Percentiles rank a stretch among this genome's conserved stretches.
phyloP scores from a whole-genome alignment of 2,797 vertebrate species.

The Macroramphosus scolopax region DNA sequence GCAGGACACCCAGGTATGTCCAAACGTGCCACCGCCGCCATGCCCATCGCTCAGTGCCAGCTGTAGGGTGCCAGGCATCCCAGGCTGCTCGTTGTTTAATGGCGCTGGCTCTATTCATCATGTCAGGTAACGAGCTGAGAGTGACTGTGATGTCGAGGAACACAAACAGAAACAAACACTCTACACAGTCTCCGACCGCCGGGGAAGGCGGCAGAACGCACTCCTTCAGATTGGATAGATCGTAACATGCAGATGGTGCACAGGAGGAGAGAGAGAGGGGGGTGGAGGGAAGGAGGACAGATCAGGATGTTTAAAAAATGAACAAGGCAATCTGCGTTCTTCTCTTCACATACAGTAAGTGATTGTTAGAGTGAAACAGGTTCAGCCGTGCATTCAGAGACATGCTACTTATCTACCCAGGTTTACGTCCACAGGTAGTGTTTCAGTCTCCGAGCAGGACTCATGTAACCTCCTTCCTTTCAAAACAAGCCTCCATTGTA shows the following conservation, averaged over 20 bases:
- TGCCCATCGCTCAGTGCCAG: conserved; percentile 70
- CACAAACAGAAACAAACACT: conserved; percentile 30
- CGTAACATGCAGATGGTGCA: conserved; percentile 71
- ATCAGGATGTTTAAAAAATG: conserved; percentile 13
- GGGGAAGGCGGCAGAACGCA: conserved; percentile 39
- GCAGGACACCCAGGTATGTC: conserved; percentile 57
- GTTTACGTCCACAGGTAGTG: conserved; percentile 34
- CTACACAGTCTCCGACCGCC: conserved; percentile 18
- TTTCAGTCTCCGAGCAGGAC: conserved; percentile 21
- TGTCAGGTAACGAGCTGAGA: conserved; percentile 80
- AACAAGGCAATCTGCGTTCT: too few species aligned
- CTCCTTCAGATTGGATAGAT: conserved; percentile 59
- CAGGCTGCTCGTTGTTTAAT: conserved; percentile 73
- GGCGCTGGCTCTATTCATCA: conserved; percentile 71
- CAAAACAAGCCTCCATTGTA: too few species aligned
- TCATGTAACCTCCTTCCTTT: conserved; percentile 15
- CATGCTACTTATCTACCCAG: conserved; percentile 16
- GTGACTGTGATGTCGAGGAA: conserved; percentile 59
- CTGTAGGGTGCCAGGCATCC: conserved; percentile 67
- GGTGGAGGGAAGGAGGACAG: conserved; percentile 29
- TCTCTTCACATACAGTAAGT: background rate
- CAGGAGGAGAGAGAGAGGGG: conserved; percentile 56
- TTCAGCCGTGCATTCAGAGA: too few species aligned
- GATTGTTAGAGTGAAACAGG: too few species aligned
- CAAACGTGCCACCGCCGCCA: conserved; percentile 29